Evolutionary conservation across 2,113 vertebrate species (phyloP).

Genomic region (Columba janthina): DNA sequence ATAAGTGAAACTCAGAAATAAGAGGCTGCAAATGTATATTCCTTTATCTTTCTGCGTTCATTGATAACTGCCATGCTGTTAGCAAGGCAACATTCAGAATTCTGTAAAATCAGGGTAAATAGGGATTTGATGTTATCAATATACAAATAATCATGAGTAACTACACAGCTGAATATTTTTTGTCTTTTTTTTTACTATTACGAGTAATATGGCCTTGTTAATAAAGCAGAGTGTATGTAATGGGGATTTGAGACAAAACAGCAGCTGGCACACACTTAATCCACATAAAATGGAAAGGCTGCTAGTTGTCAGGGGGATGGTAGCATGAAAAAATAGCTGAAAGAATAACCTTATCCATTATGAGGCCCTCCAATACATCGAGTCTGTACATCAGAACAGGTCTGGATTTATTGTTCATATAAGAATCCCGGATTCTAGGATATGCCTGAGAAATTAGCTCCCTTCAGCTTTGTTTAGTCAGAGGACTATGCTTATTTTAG

Average conservation of each 20-base stretch:
- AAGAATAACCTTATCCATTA: background rate
- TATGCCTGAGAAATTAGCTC: background rate
- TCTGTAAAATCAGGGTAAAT: background rate
- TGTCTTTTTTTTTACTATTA: rapidly evolving
- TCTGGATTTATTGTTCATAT: background rate
- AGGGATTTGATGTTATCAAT: background rate
- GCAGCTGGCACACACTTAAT: background rate
- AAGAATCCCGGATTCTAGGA: background rate
- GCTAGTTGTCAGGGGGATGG: background rate
- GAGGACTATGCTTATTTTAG: background rate
- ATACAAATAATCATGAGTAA: background rate
- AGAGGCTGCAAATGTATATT: background rate
- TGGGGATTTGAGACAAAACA: background rate
- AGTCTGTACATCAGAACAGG: background rate
- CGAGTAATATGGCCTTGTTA: background rate
- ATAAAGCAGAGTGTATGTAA: background rate
- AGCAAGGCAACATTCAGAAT: background rate
- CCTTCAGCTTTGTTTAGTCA: background rate
- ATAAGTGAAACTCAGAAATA: background rate
- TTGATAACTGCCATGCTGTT: background rate
- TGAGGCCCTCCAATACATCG: background rate
- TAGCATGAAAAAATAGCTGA: background rate
- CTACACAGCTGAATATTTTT: background rate
- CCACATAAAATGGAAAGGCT: background rate
- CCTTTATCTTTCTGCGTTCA: background rate